A percentile compares a stretch with the other conserved stretches of the same genome.
Evolutionary conservation across 2,113 vertebrate species (phyloP).

Genomic region (Trinectes maculatus): DNA sequence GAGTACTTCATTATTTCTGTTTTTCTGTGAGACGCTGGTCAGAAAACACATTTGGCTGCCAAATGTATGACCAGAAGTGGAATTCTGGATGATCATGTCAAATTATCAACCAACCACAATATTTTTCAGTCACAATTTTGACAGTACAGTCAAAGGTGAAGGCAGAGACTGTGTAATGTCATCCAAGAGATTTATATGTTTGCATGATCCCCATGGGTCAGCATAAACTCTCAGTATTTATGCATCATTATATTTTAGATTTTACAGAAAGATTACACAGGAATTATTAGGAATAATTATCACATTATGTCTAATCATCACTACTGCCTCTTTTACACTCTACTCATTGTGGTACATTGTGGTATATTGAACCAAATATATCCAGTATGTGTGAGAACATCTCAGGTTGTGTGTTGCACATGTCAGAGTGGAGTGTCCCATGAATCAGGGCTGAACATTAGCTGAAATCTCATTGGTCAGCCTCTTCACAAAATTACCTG

Average conservation of each 20-base stretch:
- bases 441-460: neutral
- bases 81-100: too few species aligned
- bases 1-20: conserved; percentile 1
- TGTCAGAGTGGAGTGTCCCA: neutral
- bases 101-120: too few species aligned
- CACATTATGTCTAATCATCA: neutral
- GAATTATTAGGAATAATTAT: too few species aligned
- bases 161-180: too few species aligned
- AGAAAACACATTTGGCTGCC: conserved; percentile 42
- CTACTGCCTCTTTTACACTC: neutral
- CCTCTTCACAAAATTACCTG: neutral
- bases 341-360: neutral
- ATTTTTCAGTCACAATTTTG: too few species aligned
- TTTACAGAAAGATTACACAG: too few species aligned
- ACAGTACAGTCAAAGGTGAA: too few species aligned
- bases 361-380: neutral
- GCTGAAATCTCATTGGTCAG: neutral
- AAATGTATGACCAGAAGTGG: neutral
- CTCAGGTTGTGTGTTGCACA: neutral
- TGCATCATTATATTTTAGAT: too few species aligned
- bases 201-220: too few species aligned
- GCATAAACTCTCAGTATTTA: too few species aligned
- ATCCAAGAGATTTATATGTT: too few species aligned
- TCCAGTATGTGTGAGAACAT: neutral
- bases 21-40: conserved; percentile 26